Percentiles rank a stretch among this genome's conserved stretches.
phyloP scores from a whole-genome alignment of 2,888 invertebrate genomes.

The Leucophenga maculata region DNA sequence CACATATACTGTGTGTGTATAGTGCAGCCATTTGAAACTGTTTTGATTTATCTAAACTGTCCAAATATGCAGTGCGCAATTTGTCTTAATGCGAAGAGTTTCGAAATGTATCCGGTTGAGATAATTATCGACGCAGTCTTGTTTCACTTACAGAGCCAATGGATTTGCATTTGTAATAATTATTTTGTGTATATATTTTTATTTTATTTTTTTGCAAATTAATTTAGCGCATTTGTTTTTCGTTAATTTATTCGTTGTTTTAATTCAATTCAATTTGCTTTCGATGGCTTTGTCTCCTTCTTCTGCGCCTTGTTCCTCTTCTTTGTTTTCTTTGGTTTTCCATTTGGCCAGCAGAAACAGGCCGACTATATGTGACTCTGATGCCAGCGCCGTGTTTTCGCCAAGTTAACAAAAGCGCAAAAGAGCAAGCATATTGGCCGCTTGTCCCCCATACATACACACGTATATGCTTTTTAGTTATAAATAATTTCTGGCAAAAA shows the following conservation, averaged over 20 bases:
- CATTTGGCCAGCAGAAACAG: slow-evolving; percentile 7
- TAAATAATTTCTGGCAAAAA: slow-evolving; percentile 73
- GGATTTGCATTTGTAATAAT: too few relatives aligned
- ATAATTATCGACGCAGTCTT: too few relatives aligned
- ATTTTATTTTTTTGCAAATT: too few relatives aligned
- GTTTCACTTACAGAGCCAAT: too few relatives aligned
- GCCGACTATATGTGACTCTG: slow-evolving; percentile 3
- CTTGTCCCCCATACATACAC: slow-evolving; percentile 48
- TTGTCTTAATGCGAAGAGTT: too few relatives aligned
- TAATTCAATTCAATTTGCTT: not conserved
- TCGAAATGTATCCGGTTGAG: too few relatives aligned
- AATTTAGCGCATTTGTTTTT: too few relatives aligned
- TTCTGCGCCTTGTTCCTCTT: not conserved
- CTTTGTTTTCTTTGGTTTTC: not conserved
- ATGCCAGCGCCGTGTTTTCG: slow-evolving; percentile 10
- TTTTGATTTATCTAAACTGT: too few relatives aligned
- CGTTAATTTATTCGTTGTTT: not conserved
- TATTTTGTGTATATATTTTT: too few relatives aligned
- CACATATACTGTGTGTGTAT: too few relatives aligned
- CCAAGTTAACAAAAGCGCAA: slow-evolving; percentile 40
- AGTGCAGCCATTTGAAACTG: too few relatives aligned
- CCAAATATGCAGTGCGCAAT: too few relatives aligned
- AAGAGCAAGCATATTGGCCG: slow-evolving; percentile 48
- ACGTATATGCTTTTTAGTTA: slow-evolving; percentile 60
- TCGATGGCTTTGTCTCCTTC: not conserved